Base-by-base conservation (phyloP, 2,797 vertebrate genomes). In the Poeciliopsis gracilis region DNA sequence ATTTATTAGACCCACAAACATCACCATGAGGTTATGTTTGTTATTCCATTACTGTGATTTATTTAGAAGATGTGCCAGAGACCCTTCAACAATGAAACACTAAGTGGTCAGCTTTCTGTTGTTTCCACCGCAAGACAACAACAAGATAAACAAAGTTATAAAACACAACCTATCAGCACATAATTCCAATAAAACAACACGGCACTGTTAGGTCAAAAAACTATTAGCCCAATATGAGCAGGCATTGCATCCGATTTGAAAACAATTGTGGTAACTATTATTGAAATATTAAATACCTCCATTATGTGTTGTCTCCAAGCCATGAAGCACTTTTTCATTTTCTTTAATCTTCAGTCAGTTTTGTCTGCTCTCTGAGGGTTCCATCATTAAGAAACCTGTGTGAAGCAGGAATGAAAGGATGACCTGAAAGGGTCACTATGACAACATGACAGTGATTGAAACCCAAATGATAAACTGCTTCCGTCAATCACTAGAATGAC, bases 1-100 rank as follows among this genome's bases (percentile, higher is more conserved):
- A 85, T 91, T 84, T 78, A 87, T 89, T 74, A 70, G 71, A 75
- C 41, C 49, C 46, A 76, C 53, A 75, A 86, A 88, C 85, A 89
- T 76, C 75, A 77, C 85, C 79, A 72, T 77, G 77, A 82, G 78
- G 80, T 85, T 91, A 78, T 77, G 83, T 89, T 82, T 63, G 71
- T 84, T 71, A 81, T 72, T n/a, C 61, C 77, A 76, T 73, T 75
- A 72, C 80, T 78, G 53, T 77, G 78, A 82, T 77, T 45, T 30
- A 71, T 76, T 84, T 38, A 55, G 61, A 87, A 61, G 72, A 83
- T 74, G 78, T 70, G 53, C n/a, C 59, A 51, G 10, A 82, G 12
- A 83, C 36, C 49, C 72, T 77, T 80, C 73, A 72, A 25, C 76
- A 83, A 74, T 78, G 1, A 87, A 86, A 87, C 71, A 75, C 43